Evolutionary conservation across 2,888 invertebrate genomes (phyloP), one percentile per base, ranked within the genome.

Genomic region (Melanargia galathea): DNA sequence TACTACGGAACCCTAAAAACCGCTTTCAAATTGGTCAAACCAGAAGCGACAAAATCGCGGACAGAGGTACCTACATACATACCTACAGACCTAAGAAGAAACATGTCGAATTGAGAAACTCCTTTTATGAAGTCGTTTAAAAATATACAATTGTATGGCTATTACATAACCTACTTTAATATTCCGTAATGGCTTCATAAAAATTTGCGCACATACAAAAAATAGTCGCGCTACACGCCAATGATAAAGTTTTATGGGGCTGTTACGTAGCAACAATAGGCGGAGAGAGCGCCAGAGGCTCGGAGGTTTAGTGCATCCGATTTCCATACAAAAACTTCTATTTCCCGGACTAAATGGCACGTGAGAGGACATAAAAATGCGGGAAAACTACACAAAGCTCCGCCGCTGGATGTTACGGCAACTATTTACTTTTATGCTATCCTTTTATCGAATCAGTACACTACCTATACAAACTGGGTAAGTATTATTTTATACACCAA

Each of bases 251-350:
- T 89, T 89, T 89, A 89, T 85, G 83, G 77, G 81, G 77, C 78
- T 79, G 82, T 86, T 86, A 82, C 80, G 75, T 83, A 85, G 82
- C 81, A 82, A 88, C 86, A 86, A 88, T 86, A 86, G 87, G 82
- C 85, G 72, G 79, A 66, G 75, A 76, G 78, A 81, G 76, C 80
- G 79, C 79, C 79, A 81, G 78, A 76, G 75, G 70, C 80, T 81
- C 80, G 81, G 80, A 75, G 80, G 81, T 82, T 87, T 88, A 88
- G 84, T 86, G 85, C 89, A 86, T 87, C 88, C 88, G 87, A 91
- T 90, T 90, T 89, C 83, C 90, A 90, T 91, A 86, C 87, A 90
- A 90, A 90, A 90, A 89, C 90, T 89, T 86, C 89, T 86, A 91
- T 90, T 91, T 91, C 91, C 91, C 87, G 84, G 76, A 73, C 84